Evolutionary conservation across 2,888 invertebrate genomes (phyloP).

Genomic region (Agrochola litura): DNA sequence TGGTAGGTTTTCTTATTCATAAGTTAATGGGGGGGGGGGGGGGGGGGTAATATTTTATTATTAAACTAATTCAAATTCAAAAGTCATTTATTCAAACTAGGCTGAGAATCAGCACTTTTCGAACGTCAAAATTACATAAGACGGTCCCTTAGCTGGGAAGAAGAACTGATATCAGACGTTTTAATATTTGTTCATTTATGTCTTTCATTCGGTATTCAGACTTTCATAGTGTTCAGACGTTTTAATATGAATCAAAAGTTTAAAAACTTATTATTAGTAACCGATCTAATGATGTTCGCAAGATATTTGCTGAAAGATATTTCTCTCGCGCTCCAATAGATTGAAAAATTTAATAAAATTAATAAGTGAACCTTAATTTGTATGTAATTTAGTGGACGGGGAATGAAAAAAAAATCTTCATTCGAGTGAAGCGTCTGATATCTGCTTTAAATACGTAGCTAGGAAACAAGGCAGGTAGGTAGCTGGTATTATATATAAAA

Average conservation of each 20-base stretch:
- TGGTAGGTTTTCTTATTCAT: not conserved
- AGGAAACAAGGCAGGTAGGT: not conserved
- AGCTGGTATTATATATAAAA: too few relatives aligned
- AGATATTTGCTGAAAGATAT: not conserved
- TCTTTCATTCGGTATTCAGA: not conserved
- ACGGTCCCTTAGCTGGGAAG: too few relatives aligned
- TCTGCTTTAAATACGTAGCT: not conserved
- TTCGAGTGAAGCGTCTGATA: too few relatives aligned
- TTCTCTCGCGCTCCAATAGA: too few relatives aligned
- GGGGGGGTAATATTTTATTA: too few relatives aligned
- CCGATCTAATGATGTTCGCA: not conserved
- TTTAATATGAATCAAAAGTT: not conserved
- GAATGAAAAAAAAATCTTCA: not conserved
- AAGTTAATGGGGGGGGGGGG: too few relatives aligned
- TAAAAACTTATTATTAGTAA: not conserved
- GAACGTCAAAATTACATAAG: too few relatives aligned
- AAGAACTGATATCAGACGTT: not conserved
- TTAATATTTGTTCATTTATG: not conserved
- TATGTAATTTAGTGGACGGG: not conserved
- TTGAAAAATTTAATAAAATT: accelerated
- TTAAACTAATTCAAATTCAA: too few relatives aligned
- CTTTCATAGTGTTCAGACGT: too few relatives aligned
- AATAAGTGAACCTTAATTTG: not conserved
- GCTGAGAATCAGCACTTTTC: too few relatives aligned
- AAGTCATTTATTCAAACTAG: too few relatives aligned